Evolutionary conservation across 2,888 invertebrate species (phyloP), one percentile per base, ranked within the genome.

Genomic region (Prostheceraeus crozeri): DNA sequence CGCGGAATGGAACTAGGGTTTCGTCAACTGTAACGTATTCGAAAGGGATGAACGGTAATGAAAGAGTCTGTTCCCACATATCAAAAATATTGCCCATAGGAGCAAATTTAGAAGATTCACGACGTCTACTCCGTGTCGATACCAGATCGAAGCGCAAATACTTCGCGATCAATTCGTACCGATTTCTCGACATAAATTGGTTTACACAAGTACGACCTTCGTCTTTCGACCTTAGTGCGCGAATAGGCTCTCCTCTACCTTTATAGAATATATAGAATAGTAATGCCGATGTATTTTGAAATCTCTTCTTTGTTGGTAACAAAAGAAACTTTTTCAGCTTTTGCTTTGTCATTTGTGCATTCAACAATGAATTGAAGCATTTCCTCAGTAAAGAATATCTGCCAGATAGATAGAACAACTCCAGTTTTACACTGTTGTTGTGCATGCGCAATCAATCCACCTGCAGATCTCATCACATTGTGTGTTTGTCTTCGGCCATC

Each of bases 101-200:
- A 40, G 45, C 6, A 40, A 40, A 8, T 19, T 40, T 40, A 14
- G 45, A 40, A 14, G n/a, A 23, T 19, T 40, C 14, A 14, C 45
- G 14, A 40, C 45, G 45, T 19, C 45, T 14, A 14, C 21, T 14
- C 21, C 6, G n/a, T 40, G 45, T 40, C 14, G n/a, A 23, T 14
- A 40, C 45, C 45, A 40, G n/a, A 14, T 6, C n/a, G 19, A 40
- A 40, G n/a, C 14, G n/a, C 6, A 40, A 40, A 40, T 40, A 40
- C 21, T 40, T 40, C 45, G 19, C 21, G 8, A 40, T 14, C n/a
- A 40, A n/a, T 19, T 40, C 45, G 14, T 19, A 40, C 21, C 45
- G n/a, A 40, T 40, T 40, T 40, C 45, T 14, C 21, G 45, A 40
- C 45, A 40, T 40, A 40, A 40, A 40, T 6, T 8, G 45, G 45